Evolutionary conservation across 1,140 invertebrate genomes (phyloP), one percentile per base, ranked within the genome.

Genomic region (Sitophilus oryzae): DNA sequence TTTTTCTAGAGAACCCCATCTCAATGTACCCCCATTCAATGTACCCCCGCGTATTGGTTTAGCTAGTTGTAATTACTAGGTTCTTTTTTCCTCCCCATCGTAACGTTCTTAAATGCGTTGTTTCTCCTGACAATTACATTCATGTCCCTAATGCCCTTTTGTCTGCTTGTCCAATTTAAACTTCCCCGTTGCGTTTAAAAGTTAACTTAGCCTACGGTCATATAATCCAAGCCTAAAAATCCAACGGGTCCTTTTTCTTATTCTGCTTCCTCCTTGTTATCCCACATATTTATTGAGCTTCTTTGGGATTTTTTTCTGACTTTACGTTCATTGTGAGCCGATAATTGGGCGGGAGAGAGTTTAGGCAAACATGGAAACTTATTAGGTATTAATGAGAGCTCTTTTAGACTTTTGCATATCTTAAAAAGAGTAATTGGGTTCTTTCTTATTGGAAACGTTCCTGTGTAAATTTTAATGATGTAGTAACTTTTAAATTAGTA

Each of bases 121-220:
- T 59, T 50, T 54, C 51, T 45, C 46, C 57, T 30, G 34, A 55
- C 57, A 59, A 59, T 54, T 59, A 54, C 45, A 47, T 59, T 55
- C 51, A 59, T 53, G 45, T 50, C 23, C 51, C 42, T 54, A 54
- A 53, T 48, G 35, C 51, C 45, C n/a, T n/a, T 46, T 58, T 54
- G 45, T 58, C 52, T 52, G 25, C 44, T 38, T 22, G 38, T 58
- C 44, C 46, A 30, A 53, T 58, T 58, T 58, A 54, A 53, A 58
- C 42, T 53, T 41, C 37, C 49, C 21, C 23, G 19, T 21, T 15
- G 21, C 48, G 19, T 52, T 40, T 25, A 22, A 52, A 52, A 52
- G 50, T 43, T 40, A 34, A 50, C 48, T 50, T 36, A 42, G 23
- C 50, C 41, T 14, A 5, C 21, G 18, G 38, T 18, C 50, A 30